These are phyloP conservation scores for Drosophila meridiana DNA, from an alignment of 2,888 invertebrate species.

Conservation along the genomic window DNA sequence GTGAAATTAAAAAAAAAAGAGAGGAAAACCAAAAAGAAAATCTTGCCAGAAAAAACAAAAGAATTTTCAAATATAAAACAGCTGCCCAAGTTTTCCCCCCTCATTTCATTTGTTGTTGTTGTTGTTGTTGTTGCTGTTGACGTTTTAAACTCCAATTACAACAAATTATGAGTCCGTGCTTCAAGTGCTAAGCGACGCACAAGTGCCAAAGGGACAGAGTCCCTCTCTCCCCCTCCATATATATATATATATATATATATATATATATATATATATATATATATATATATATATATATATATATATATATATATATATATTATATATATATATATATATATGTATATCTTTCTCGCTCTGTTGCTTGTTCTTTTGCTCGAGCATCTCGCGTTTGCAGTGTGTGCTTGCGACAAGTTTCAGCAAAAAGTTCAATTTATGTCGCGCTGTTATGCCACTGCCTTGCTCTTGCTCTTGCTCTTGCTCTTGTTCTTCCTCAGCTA, in stretches of 20 bases:
- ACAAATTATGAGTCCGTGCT: constrained; percentile 70
- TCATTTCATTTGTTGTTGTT: neutral
- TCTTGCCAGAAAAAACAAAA: constrained; percentile 27
- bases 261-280: too few relatives aligned
- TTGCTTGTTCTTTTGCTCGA: constrained; percentile 17
- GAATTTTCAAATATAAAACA: constrained; percentile 43
- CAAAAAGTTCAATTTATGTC: constrained; percentile 78
- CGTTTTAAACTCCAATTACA: constrained; percentile 75
- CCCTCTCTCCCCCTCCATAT: neutral
- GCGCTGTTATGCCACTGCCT: constrained; percentile 66
- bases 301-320: too few relatives aligned
- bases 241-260: neutral
- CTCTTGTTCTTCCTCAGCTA: neutral
- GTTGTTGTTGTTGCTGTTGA: constrained; percentile 8
- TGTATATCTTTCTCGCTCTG: neutral
- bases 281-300: too few relatives aligned
- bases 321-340: too few relatives aligned
- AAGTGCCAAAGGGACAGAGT: constrained; percentile 4
- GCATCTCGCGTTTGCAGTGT: constrained; percentile 29
- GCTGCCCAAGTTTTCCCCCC: constrained; percentile 31
- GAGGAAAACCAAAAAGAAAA: constrained; percentile 20
- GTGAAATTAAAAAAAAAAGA: constrained; percentile 36
- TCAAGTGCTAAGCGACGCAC: constrained; percentile 51
- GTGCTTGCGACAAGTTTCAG: constrained; percentile 56
- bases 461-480: neutral